These are phyloP conservation scores for Furcula furcula DNA, from an alignment of 2,888 invertebrate genomes.

Conservation along the genomic window DNA sequence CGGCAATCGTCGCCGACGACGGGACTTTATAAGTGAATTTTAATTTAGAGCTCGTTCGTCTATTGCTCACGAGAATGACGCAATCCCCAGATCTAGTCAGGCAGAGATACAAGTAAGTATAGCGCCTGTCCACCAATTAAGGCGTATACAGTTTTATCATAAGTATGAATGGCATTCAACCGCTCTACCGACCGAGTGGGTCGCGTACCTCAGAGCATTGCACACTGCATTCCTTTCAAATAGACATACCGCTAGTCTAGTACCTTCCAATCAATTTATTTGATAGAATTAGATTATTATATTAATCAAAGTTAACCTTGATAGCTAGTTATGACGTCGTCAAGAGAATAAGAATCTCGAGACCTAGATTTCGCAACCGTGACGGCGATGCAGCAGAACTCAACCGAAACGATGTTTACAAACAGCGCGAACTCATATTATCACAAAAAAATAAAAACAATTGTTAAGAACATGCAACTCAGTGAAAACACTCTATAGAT, in stretches of 20 bases:
- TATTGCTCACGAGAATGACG: conserved; percentile 42
- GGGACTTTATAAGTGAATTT: conserved; percentile 34
- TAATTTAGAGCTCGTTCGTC: conserved; percentile 36
- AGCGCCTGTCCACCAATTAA: conserved; percentile 24
- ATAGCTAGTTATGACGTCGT: conserved; percentile 28
- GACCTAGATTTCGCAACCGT: conserved; percentile 59
- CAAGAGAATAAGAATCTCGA: conserved; percentile 42
- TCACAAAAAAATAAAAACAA: conserved; percentile 7
- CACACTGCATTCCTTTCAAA: conserved; percentile 20
- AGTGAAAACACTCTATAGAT: too few species aligned
- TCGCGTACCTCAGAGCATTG: conserved; percentile 2
- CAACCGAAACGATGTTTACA: conserved; percentile 47
- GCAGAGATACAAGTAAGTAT: conserved; percentile 32
- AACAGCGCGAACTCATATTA: conserved; percentile 38
- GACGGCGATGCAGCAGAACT: conserved; percentile 37
- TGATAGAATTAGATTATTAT: conserved; percentile 3
- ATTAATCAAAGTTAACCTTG: conserved; percentile 37
- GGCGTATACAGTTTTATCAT: conserved; percentile 21
- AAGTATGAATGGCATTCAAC: conserved; percentile 21
- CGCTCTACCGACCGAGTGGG: conserved; percentile 8
- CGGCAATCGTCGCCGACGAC: conserved; percentile 23
- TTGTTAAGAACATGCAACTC: too few species aligned
- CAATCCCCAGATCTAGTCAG: conserved; percentile 43
- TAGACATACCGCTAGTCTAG: too few species aligned
- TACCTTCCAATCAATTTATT: neutral